phyloP scores from a whole-genome alignment of 2,888 invertebrate species.

The Hyposoter dolosus region DNA sequence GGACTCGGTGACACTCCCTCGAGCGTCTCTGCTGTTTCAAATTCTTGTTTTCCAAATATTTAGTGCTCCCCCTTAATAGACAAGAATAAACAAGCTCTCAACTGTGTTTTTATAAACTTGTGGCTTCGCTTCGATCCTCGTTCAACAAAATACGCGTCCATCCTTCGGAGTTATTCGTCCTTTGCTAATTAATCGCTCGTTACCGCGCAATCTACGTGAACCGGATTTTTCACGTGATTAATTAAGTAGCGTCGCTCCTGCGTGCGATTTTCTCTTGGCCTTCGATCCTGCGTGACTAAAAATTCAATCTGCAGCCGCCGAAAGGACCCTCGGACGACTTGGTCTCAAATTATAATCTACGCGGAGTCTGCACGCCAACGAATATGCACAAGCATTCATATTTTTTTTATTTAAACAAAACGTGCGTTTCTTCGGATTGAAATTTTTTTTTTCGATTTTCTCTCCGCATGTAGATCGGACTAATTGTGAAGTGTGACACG shows the following conservation, averaged over 20 bases:
- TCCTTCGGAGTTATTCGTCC: background rate
- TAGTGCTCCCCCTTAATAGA: background rate
- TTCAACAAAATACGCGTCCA: constrained; percentile 21
- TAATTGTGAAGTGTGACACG: background rate
- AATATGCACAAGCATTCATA: background rate
- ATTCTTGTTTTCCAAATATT: constrained; percentile 38
- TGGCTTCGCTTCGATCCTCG: constrained; percentile 40
- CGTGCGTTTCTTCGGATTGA: background rate
- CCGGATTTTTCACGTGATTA: constrained; percentile 12
- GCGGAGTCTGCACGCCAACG: background rate
- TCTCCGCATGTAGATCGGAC: constrained; percentile 19
- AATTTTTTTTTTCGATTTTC: background rate
- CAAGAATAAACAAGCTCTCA: background rate
- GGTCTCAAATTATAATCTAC: constrained; percentile 3
- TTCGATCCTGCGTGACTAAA: constrained; percentile 37
- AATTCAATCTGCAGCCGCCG: background rate
- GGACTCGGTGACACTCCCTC: constrained; percentile 81
- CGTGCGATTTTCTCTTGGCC: constrained; percentile 16
- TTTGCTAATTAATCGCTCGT: background rate
- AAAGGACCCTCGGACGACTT: constrained; percentile 13
- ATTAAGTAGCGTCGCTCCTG: constrained; percentile 4
- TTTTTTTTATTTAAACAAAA: background rate
- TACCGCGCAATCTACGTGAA: background rate
- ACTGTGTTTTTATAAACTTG: background rate
- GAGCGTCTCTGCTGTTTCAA: constrained; percentile 37